phyloP scores from a whole-genome alignment of 35 echinoderm and acorn worm species.

The Amphiura filiformis region DNA sequence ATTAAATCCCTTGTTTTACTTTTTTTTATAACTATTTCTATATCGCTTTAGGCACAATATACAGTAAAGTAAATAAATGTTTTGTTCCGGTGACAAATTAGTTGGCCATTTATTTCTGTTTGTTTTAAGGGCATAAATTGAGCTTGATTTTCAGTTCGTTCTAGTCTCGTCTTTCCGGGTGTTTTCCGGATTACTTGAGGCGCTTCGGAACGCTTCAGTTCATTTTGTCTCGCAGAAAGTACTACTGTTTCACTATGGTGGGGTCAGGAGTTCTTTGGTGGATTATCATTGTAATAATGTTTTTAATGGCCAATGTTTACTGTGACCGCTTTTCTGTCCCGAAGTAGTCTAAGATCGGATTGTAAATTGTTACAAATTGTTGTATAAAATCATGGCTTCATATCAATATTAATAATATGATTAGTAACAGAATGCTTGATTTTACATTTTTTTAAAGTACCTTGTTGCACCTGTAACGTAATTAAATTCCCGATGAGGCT shows the following conservation, averaged over 20 bases:
- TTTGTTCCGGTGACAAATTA: background rate
- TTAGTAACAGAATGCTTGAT: too few species aligned
- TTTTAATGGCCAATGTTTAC: too few species aligned
- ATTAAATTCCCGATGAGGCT: too few species aligned
- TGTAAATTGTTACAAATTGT: too few species aligned
- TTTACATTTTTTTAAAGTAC: too few species aligned
- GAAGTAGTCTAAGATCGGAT: too few species aligned
- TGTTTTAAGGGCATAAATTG: slow-evolving; percentile 8
- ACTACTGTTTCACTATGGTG: background rate
- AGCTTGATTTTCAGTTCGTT: slow-evolving; percentile 7
- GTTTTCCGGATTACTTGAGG: background rate
- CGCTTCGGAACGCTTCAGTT: background rate
- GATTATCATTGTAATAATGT: too few species aligned
- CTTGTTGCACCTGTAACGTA: too few species aligned
- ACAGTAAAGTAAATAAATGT: slow-evolving; percentile 6
- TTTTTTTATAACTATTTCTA: slow-evolving; percentile 1
- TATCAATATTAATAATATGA: too few species aligned
- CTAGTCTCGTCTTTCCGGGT: slow-evolving; percentile 3
- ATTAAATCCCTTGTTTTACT: slow-evolving; percentile 4
- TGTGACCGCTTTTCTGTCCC: too few species aligned
- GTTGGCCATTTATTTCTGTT: background rate
- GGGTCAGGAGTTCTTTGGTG: too few species aligned
- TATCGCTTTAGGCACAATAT: background rate
- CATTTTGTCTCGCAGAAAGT: background rate
- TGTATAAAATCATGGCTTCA: too few species aligned